phyloP scores from a whole-genome alignment of 2,797 vertebrate genomes.

The Sarcophilus harrisii region DNA sequence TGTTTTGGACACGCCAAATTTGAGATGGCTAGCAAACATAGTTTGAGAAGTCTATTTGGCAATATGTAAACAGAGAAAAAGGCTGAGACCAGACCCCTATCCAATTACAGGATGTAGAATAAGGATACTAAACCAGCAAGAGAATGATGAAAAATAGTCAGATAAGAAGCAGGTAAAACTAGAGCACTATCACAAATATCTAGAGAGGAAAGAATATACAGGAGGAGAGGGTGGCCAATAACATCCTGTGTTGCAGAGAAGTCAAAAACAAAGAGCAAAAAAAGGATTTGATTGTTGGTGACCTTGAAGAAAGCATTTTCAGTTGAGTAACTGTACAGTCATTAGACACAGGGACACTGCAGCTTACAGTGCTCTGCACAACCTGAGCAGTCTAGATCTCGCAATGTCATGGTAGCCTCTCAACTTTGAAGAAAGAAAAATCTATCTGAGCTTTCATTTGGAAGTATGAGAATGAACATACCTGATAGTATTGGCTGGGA shows the following conservation, averaged over 20 bases:
- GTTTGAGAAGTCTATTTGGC: not conserved
- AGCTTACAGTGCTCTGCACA: not conserved
- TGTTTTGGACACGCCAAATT: not conserved
- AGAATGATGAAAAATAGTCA: not conserved
- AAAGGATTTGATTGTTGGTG: not conserved
- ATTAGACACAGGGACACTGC: not conserved
- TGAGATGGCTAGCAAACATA: not conserved
- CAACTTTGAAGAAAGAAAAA: conserved; percentile 29
- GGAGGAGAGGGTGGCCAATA: not conserved
- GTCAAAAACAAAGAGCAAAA: not conserved
- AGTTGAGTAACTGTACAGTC: not conserved
- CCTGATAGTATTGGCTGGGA: not conserved
- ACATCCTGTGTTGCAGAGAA: not conserved
- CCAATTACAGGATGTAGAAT: not conserved
- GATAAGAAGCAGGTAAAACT: not conserved
- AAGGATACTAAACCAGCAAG: not conserved
- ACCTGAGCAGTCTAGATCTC: not conserved
- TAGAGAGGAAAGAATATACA: not conserved
- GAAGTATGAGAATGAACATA: not conserved
- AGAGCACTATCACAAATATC: not conserved
- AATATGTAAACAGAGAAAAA: not conserved
- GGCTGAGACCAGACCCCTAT: not conserved
- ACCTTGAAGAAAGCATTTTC: not conserved
- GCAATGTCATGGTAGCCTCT: not conserved
- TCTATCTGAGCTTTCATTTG: conserved; percentile 24